Percentiles rank a stretch among this genome's conserved stretches.
phyloP scores from a whole-genome alignment of 2,797 vertebrate genomes.

The Urosaurus nigricauda region DNA sequence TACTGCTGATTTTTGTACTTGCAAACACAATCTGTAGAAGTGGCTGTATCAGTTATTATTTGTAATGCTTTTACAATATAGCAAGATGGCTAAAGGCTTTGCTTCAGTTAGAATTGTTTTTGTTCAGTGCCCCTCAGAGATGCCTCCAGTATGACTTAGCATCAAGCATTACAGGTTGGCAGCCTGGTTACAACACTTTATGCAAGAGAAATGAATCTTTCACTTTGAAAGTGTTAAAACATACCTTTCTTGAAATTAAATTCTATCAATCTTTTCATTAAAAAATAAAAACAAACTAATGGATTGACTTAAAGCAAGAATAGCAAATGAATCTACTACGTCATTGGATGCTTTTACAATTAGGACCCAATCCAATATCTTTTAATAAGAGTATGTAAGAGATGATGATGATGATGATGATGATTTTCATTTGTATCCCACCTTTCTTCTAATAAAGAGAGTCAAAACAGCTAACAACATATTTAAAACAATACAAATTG shows the following conservation, averaged over 20 bases:
- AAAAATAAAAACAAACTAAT: not conserved
- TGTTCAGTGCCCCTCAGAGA: conserved; percentile 24
- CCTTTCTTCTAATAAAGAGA: too few relatives aligned
- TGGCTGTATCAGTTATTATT: too few relatives aligned
- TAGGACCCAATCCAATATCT: not conserved
- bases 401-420: too few relatives aligned
- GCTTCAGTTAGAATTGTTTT: conserved; percentile 29
- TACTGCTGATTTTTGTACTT: not conserved
- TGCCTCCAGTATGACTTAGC: conserved; percentile 33
- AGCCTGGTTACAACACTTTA: rapidly evolving
- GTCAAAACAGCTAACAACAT: too few relatives aligned
- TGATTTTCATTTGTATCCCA: too few relatives aligned
- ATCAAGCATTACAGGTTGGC: conserved; percentile 36
- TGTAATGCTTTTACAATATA: too few relatives aligned
- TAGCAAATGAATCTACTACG: not conserved
- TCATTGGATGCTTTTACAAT: not conserved
- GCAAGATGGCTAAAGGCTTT: conserved; percentile 14
- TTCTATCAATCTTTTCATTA: not conserved
- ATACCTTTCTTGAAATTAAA: conserved; percentile 24
- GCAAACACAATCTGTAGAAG: too few relatives aligned
- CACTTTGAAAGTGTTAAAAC: conserved; percentile 16
- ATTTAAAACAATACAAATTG: too few relatives aligned
- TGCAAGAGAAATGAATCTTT: conserved; percentile 9
- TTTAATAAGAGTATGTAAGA: not conserved
- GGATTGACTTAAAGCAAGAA: not conserved